Evolutionary conservation across 2,113 vertebrate genomes (phyloP), one percentile per base, ranked within the genome.

Genomic region (Pachypanchax playfairii): DNA sequence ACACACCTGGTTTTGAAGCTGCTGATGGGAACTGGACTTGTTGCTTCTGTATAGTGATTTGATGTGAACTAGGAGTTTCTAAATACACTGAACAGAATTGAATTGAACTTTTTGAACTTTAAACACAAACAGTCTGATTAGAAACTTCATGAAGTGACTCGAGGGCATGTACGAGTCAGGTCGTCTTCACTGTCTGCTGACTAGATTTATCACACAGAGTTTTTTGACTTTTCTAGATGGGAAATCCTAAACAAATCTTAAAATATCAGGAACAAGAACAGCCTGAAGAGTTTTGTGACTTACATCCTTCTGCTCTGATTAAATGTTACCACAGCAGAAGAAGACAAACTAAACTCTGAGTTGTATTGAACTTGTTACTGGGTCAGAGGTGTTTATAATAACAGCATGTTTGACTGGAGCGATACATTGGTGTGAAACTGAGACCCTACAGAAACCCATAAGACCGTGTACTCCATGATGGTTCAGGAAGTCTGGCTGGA

Each of bases 201-300:
- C 44, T 50, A 7, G 17, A 43, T 44, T 51, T n/a, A n/a, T 47
- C 43, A 54, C 12, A 11, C 25, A 33, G 20, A 5, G 9, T n/a
- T 44, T 12, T 41, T 55, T 68, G 9, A 50, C 33, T 62, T 26
- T 50, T 57, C 3, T 7, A 54, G 17, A 20, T 42, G 18, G 60
- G 56, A 59, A 62, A 70, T 55, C 60, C 43, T 46, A 44, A 18
- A 39, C 26, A 52, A 24, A 15, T 31, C 35, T 54, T 31, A 1
- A 54, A 60, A 48, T 35, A 4, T 8, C 50, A 42, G 38, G 36
- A 66, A 54, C 61, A 70, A 43, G 55, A 73, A 54, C 44, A 50
- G 62, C 67, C 64, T 50, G 26, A 36, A 51, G 64, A 46, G 41
- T 8, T 62, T 47, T 46, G 21, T 28, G 20, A 36, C 22, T 47